Percentiles rank a stretch among this genome's conserved stretches.
These are phyloP conservation scores for Cataglyphis livida DNA, from an alignment of 2,888 invertebrate genomes.

Conservation along the genomic window DNA sequence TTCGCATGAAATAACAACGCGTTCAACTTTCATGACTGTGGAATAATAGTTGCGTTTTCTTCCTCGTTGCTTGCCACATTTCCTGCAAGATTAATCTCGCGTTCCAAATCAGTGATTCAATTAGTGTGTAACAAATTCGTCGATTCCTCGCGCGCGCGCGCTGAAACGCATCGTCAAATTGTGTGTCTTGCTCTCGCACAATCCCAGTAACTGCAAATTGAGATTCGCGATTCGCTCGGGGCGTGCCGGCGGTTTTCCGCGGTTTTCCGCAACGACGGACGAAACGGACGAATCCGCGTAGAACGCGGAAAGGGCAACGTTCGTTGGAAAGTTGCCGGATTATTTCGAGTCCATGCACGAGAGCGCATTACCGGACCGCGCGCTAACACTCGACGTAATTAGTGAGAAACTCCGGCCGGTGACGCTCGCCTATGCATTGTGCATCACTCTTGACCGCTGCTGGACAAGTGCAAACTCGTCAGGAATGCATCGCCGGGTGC, in stretches of 20 bases:
- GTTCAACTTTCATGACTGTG: not conserved
- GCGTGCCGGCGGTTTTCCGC: conserved; percentile 1
- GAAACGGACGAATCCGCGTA: not conserved
- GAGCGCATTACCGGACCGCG: conserved; percentile 17
- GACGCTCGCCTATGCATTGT: conserved; percentile 40
- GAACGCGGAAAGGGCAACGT: conserved; percentile 17
- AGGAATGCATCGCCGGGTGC: conserved; percentile 40
- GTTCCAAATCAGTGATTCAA: conserved; percentile 23
- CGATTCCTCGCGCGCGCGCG: conserved; percentile 2
- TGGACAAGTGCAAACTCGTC: conserved; percentile 55
- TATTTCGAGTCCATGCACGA: conserved; percentile 33
- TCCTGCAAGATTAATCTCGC: conserved; percentile 2
- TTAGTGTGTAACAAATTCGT: not conserved
- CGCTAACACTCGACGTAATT: conserved; percentile 53
- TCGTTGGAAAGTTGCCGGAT: conserved; percentile 41
- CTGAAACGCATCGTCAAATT: not conserved
- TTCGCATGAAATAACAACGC: not conserved
- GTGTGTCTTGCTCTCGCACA: not conserved
- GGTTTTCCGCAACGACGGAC: conserved; percentile 3
- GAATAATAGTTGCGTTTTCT: not conserved
- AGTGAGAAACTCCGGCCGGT: conserved; percentile 37
- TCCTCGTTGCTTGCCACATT: not conserved
- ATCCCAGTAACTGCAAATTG: conserved; percentile 39
- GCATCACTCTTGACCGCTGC: conserved; percentile 46
- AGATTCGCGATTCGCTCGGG: not conserved